phyloP scores from a whole-genome alignment of 2,888 invertebrate genomes.

The Trichacis sp. region DNA sequence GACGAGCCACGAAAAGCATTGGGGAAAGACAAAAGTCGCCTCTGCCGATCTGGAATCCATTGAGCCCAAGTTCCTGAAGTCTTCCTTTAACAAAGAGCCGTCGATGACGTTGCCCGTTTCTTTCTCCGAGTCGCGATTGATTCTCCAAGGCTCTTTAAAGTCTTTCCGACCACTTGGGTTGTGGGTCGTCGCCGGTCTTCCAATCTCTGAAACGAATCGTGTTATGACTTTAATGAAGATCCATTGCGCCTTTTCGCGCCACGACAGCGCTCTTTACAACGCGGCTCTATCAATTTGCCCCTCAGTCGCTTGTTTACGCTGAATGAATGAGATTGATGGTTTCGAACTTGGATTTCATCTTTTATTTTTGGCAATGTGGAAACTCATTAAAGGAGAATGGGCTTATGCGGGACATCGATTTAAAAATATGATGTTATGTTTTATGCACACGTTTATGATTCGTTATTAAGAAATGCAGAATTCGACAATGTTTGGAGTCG shows the following conservation, averaged over 20 bases:
- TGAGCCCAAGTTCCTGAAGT: constrained; percentile 52
- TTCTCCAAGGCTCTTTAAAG: constrained; percentile 59
- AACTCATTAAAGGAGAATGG: no score
- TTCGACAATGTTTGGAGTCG: no score
- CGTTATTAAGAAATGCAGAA: no score
- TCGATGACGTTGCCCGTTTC: constrained; percentile 60
- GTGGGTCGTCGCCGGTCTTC: constrained; percentile 55
- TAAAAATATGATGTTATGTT: no score
- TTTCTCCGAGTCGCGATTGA: constrained; percentile 56
- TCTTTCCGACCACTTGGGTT: constrained; percentile 58
- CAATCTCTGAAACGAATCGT: constrained; percentile 51
- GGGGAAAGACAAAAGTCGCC: constrained; percentile 54
- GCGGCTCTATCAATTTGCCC: constrained; percentile 17
- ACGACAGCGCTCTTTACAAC: no score
- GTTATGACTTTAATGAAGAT: neutral
- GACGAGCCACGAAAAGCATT: constrained; percentile 51
- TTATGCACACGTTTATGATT: no score
- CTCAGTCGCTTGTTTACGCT: neutral
- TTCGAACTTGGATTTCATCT: no score
- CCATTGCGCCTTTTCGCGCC: constrained; percentile 21
- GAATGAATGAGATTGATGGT: neutral
- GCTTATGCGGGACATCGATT: no score
- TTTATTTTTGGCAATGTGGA: no score
- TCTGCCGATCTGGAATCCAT: constrained; percentile 58
- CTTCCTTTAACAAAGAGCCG: constrained; percentile 55